Percentiles rank a stretch among this genome's conserved stretches.
These are phyloP conservation scores for Lepilemur ruficaudatus DNA, from an alignment of 2,797 vertebrate genomes.

Conservation along the genomic window DNA sequence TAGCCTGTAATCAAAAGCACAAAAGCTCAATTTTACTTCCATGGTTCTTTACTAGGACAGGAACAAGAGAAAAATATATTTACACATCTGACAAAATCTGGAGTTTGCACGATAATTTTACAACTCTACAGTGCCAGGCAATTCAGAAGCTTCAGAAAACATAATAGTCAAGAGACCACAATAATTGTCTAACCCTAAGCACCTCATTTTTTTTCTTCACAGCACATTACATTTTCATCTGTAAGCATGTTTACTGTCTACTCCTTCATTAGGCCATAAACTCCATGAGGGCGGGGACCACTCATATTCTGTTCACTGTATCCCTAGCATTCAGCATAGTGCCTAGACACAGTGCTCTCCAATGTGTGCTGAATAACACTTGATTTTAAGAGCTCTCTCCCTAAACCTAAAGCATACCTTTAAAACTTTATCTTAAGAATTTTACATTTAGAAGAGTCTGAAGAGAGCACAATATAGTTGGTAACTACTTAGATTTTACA, in stretches of 20 bases:
- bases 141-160: slow-evolving; percentile 40
- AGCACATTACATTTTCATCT: background rate
- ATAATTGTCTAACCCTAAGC: background rate
- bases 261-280: background rate
- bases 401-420: slow-evolving; percentile 7
- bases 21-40: slow-evolving; percentile 34
- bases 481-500: background rate
- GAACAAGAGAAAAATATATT: slow-evolving; percentile 21
- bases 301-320: background rate
- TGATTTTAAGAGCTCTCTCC: slow-evolving; percentile 12
- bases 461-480: background rate
- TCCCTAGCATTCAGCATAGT: background rate
- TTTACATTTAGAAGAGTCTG: background rate
- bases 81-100: slow-evolving; percentile 34
- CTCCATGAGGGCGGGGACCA: background rate
- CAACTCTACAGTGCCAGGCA: background rate
- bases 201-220: background rate
- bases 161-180: background rate
- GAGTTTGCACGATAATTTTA: slow-evolving; percentile 20
- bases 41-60: slow-evolving; percentile 19
- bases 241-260: background rate
- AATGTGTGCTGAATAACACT: background rate
- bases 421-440: slow-evolving; percentile 3
- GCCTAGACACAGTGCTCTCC: background rate
- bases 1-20: slow-evolving; percentile 85